Base-by-base conservation (phyloP, 2,888 invertebrate species). In the Theretra japonica region DNA sequence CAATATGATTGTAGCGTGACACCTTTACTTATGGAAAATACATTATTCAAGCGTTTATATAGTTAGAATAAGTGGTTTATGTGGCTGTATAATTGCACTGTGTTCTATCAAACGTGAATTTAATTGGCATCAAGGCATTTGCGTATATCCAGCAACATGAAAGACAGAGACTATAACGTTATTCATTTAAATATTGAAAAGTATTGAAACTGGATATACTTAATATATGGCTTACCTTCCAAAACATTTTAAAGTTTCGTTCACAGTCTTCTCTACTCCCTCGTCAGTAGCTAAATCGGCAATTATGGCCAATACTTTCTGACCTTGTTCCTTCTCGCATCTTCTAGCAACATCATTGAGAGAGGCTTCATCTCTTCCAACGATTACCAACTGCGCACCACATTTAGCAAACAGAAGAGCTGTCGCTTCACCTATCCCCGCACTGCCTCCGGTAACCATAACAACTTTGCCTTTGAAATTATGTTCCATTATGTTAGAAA, bases 341-440 rank as follows among this genome's bases (percentile, higher is more conserved):
- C 15, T 59, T 15, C 23, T 23, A 15, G 58, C 58, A 23, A 25
- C 58, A 58, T 58, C 58, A 23, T 25, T 11, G 15, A 58, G 25
- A 58, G 15, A 25, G 15, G 7, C 23, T 25, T 25, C 58, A 17
- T 58, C 25, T 25, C 58, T 58, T 11, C 58, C 50, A 60, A 60
- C 60, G 15, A 60, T 30, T 8, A 17, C 60, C 30, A 60, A 17
- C 6, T 60, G 21, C 1, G 60, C 60, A 28, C 60, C 28, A 60
- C 11, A 28, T 60, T 60, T 30, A 19, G 60, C 60, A 30, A 60
- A 60, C 11, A 30, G 25, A 30, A 60, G 30, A 30, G 60, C 60
- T 28, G 25, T 60, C 1, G 60, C 25, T 17, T 25, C 60, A 17
- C 60, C 53, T n/a, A 53, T 53, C 5, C 53, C n/a, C n/a, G 53